These are phyloP conservation scores for Meriones unguiculatus DNA, from an alignment of 2,113 vertebrate species.

Conservation along the genomic window DNA sequence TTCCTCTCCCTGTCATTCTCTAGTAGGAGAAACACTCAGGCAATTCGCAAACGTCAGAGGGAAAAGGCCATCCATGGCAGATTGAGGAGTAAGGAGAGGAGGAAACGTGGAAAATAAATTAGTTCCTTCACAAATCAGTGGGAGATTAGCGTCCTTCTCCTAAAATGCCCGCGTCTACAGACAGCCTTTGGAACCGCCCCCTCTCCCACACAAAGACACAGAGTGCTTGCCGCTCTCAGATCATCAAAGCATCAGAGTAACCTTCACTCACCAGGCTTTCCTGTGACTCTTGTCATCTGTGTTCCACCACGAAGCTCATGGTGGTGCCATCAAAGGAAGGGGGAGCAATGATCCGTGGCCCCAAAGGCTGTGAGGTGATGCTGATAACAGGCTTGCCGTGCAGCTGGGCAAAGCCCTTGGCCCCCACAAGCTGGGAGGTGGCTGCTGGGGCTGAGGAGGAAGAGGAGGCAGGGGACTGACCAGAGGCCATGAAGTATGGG, in stretches of 20 bases:
- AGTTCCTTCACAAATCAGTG: not conserved
- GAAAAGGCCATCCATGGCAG: not conserved
- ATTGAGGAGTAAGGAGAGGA: not conserved
- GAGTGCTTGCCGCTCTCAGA: not conserved
- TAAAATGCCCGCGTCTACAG: not conserved
- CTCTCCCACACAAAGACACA: not conserved
- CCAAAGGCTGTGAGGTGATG: slow-evolving; percentile 93
- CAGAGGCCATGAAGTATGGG: slow-evolving; percentile 93
- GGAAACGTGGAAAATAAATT: not conserved
- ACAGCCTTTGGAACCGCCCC: not conserved
- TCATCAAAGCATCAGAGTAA: not conserved
- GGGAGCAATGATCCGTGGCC: slow-evolving; percentile 94
- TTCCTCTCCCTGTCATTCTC: not conserved
- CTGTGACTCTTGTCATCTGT: slow-evolving; percentile 87
- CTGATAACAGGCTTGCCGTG: slow-evolving; percentile 92
- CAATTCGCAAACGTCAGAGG: slow-evolving; percentile 1
- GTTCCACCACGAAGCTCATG: slow-evolving; percentile 99
- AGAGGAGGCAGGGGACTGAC: slow-evolving; percentile 80
- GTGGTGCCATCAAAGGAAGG: slow-evolving; percentile 98
- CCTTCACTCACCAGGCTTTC: slow-evolving; percentile 68
- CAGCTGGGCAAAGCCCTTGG: slow-evolving; percentile 78
- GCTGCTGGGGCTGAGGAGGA: slow-evolving; percentile 48
- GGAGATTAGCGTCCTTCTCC: not conserved
- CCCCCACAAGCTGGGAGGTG: slow-evolving; percentile 77
- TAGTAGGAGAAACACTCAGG: not conserved